A percentile compares a stretch with the other conserved stretches of the same genome.
These are phyloP conservation scores for Macrosteles quadrilineatus DNA, from an alignment of 1,140 invertebrate species.

Conservation along the genomic window DNA sequence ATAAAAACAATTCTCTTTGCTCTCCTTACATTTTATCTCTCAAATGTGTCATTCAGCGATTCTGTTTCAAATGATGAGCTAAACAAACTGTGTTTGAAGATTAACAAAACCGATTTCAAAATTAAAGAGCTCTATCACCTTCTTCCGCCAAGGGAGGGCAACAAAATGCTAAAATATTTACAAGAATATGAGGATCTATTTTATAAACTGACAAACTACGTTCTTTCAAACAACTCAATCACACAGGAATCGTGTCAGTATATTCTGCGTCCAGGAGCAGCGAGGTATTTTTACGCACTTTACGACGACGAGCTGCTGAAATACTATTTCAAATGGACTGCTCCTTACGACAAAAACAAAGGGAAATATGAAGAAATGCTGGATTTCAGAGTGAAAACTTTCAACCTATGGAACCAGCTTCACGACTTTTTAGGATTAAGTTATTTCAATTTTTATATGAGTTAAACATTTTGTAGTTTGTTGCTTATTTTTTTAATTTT, in stretches of 20 bases:
- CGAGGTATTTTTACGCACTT: neutral
- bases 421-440: neutral
- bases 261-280: neutral
- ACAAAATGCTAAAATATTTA: neutral
- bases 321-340: slow-evolving; percentile 5
- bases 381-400: neutral
- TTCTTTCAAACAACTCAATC: neutral
- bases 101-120: slow-evolving; percentile 2
- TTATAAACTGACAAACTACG: neutral
- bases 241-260: neutral
- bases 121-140: neutral
- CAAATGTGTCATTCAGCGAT: neutral
- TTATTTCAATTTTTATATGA: neutral
- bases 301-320: slow-evolving; percentile 9
- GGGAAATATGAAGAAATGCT: slow-evolving; percentile 14
- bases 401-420: neutral
- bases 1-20: too few species aligned
- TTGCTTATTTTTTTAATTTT: too few species aligned
- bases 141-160: neutral
- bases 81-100: neutral
- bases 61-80: neutral
- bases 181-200: neutral
- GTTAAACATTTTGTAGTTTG: neutral
- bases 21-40: neutral
- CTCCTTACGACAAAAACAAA: neutral